Conservation (phyloP, 37 sponge, comb jelly and placozoan genomes). For the Halisarca cf. caerulea region DNA sequence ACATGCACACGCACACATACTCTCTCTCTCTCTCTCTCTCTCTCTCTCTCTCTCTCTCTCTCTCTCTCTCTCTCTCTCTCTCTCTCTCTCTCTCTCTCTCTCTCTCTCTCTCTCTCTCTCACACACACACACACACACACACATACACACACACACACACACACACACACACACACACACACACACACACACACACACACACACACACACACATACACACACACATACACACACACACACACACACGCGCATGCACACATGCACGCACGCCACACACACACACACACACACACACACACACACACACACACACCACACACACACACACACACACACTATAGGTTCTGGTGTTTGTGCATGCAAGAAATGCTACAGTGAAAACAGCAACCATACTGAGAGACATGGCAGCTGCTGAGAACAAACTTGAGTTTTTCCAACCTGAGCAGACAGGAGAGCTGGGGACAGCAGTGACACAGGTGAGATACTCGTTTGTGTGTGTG, state of each 20-base stretch:
- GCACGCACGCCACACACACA: background rate
- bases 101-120: too few relatives aligned
- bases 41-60: too few relatives aligned
- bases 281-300: background rate
- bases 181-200: background rate
- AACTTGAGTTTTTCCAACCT: constrained; percentile 56
- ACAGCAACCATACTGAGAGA: constrained; percentile 88
- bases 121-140: too few relatives aligned
- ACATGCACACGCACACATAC: too few relatives aligned
- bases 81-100: too few relatives aligned
- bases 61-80: too few relatives aligned
- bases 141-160: too few relatives aligned
- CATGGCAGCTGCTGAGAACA: constrained; percentile 55
- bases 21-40: too few relatives aligned
- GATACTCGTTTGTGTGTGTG: too few relatives aligned
- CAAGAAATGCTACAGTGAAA: constrained; percentile 92
- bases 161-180: too few relatives aligned
- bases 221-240: too few relatives aligned
- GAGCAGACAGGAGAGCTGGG: constrained; percentile 71
- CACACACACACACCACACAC: background rate
- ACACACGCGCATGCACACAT: background rate
- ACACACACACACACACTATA: constrained; percentile 4
- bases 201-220: background rate
- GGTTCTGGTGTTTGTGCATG: constrained; percentile 99
- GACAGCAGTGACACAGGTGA: constrained; percentile 77